These are phyloP conservation scores for Drosophila funebris DNA, from an alignment of 1,140 invertebrate species.

Conservation along the genomic window DNA sequence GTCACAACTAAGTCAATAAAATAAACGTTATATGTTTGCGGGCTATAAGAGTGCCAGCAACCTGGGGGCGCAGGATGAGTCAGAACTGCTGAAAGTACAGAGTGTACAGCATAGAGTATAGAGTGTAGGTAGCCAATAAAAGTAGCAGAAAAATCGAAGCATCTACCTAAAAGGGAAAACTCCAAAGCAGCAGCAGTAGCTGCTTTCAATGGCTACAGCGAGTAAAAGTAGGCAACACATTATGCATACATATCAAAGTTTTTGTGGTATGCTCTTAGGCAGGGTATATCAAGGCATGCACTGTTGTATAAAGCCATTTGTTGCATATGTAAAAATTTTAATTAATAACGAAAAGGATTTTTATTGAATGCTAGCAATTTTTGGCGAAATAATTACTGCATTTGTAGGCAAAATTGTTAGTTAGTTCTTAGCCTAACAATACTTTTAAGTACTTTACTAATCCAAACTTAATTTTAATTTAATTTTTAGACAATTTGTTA, in stretches of 20 bases:
- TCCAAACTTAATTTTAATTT: no score
- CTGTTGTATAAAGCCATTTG: not conserved
- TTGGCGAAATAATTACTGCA: no score
- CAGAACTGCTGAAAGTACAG: conserved; percentile 2
- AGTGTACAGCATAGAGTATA: no score
- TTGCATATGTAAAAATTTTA: not conserved
- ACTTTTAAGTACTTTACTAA: no score
- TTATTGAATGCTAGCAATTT: not conserved
- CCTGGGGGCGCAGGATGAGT: not conserved
- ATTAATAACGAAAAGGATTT: not conserved
- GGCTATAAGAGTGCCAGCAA: conserved; percentile 4
- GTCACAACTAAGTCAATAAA: conserved; percentile 82
- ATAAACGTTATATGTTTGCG: conserved; percentile 73
- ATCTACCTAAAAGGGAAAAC: conserved; percentile 17
- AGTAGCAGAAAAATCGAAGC: conserved; percentile 39
- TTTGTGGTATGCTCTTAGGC: conserved; percentile 25
- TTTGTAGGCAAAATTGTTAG: no score
- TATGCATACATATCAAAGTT: conserved; percentile 68
- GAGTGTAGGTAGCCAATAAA: conserved; percentile 27
- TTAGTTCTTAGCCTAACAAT: no score
- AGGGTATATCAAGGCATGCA: conserved; percentile 4
- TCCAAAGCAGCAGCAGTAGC: not conserved
- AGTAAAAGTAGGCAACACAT: conserved; percentile 69
- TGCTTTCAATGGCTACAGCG: conserved; percentile 25
- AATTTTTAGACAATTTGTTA: no score